These are phyloP conservation scores for Eumaeus atala DNA, from an alignment of 1,140 invertebrate genomes.

Conservation along the genomic window DNA sequence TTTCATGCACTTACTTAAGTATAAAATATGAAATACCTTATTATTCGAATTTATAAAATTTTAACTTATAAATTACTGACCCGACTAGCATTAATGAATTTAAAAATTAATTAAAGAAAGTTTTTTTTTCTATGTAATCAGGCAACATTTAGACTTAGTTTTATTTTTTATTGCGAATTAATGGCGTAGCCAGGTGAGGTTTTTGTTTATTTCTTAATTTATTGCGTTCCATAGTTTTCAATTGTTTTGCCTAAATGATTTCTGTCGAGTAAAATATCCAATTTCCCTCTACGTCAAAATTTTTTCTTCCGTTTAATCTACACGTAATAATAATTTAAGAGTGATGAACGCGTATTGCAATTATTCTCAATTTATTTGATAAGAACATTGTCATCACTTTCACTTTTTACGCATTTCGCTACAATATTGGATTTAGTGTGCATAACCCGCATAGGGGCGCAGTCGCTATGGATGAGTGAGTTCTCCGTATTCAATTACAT, in stretches of 20 bases:
- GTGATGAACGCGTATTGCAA: slow-evolving; percentile 73
- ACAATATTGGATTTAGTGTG: slow-evolving; percentile 56
- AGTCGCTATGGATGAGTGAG: slow-evolving; percentile 69
- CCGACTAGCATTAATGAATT: too few relatives aligned
- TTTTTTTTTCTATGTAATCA: background rate
- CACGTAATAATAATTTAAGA: slow-evolving; percentile 61
- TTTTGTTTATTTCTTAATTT: slow-evolving; percentile 72
- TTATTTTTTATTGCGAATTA: slow-evolving; percentile 74
- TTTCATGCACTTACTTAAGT: too few relatives aligned
- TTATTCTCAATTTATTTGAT: slow-evolving; percentile 71
- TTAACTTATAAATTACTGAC: too few relatives aligned
- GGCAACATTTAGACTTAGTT: slow-evolving; percentile 37
- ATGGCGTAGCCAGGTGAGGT: slow-evolving; percentile 73
- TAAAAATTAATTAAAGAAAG: background rate
- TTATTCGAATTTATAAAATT: too few relatives aligned
- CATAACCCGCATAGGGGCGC: slow-evolving; percentile 42
- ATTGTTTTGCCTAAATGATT: slow-evolving; percentile 69
- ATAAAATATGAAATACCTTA: too few relatives aligned
- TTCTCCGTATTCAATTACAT: slow-evolving; percentile 42
- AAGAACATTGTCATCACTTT: slow-evolving; percentile 73
- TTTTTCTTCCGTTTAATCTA: slow-evolving; percentile 60
- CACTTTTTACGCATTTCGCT: slow-evolving; percentile 65
- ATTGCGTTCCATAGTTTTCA: slow-evolving; percentile 66
- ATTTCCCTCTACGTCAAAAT: slow-evolving; percentile 67
- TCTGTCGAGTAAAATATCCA: slow-evolving; percentile 63